A percentile compares a stretch with the other conserved stretches of the same genome.
Conservation (phyloP, 2,113 vertebrate genomes). For the Caloenas nicobarica region DNA sequence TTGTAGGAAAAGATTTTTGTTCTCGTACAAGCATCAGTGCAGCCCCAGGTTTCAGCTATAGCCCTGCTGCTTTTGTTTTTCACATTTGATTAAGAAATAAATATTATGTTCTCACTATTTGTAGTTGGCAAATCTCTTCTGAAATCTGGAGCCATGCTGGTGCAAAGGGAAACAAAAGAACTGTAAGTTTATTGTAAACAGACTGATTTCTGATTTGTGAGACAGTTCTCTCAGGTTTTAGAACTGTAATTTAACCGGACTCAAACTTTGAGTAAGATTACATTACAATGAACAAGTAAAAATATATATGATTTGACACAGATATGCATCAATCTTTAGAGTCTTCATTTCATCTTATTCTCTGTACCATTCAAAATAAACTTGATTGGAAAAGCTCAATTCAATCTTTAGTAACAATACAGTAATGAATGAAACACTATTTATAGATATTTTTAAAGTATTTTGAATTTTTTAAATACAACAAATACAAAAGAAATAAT, state of each 20-base stretch:
- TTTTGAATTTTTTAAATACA: not conserved
- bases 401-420: not conserved
- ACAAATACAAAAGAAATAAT: not conserved
- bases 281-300: not conserved
- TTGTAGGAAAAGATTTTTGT: not conserved
- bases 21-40: not conserved
- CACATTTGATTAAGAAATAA: slow-evolving; percentile 42
- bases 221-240: not conserved
- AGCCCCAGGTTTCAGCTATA: not conserved
- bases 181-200: not conserved
- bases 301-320: not conserved
- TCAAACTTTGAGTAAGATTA: not conserved
- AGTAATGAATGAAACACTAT: not conserved
- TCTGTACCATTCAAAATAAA: not conserved
- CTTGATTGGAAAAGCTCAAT: not conserved
- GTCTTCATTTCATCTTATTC: not conserved
- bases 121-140: not conserved
- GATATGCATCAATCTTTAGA: not conserved
- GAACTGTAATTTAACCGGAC: not conserved
- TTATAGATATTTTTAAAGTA: not conserved
- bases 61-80: slow-evolving; percentile 9
- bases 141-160: not conserved
- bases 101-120: not conserved
- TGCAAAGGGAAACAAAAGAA: not conserved
- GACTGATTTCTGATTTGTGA: not conserved